A percentile compares a stretch with the other conserved stretches of the same genome.
These are phyloP conservation scores for Eutolmus rufibarbis DNA, from an alignment of 2,888 invertebrate species.

Conservation along the genomic window DNA sequence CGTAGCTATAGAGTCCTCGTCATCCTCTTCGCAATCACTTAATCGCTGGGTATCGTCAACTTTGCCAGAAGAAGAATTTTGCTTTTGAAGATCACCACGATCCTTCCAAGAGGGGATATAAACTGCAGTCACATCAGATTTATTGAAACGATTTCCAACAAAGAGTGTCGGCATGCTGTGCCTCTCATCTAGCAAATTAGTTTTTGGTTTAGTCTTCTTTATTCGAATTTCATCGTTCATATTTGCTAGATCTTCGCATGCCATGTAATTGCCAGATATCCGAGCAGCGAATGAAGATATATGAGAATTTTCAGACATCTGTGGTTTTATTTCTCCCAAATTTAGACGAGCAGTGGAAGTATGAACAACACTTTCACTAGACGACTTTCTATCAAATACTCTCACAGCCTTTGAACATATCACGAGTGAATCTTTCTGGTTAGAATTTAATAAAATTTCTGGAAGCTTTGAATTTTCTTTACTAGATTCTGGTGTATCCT, in stretches of 20 bases:
- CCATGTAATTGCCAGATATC: slow-evolving; percentile 66
- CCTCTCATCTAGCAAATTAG: slow-evolving; percentile 61
- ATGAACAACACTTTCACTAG: slow-evolving; percentile 59
- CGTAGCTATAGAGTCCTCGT: slow-evolving; percentile 59
- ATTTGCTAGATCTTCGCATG: slow-evolving; percentile 74
- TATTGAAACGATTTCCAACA: slow-evolving; percentile 68
- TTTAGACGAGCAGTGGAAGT: slow-evolving; percentile 65
- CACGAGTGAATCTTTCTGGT: slow-evolving; percentile 58
- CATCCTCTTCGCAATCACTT: slow-evolving; percentile 42
- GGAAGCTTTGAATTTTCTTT: not conserved
- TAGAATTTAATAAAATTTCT: not conserved
- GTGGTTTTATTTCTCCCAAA: slow-evolving; percentile 58
- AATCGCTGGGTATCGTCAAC: not conserved
- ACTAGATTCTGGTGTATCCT: slow-evolving; percentile 52
- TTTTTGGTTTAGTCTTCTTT: slow-evolving; percentile 55
- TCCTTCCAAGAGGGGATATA: slow-evolving; percentile 66
- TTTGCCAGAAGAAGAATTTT: slow-evolving; percentile 52
- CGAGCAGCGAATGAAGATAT: slow-evolving; percentile 68
- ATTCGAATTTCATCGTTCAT: slow-evolving; percentile 70
- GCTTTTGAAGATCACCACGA: slow-evolving; percentile 56
- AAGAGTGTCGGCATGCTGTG: slow-evolving; percentile 74
- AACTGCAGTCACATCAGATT: slow-evolving; percentile 65
- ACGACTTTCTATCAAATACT: slow-evolving; percentile 55
- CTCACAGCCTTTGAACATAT: slow-evolving; percentile 59
- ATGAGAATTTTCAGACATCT: slow-evolving; percentile 70